Base-by-base conservation (phyloP, 2,888 invertebrate species). In the Formica aserva region DNA sequence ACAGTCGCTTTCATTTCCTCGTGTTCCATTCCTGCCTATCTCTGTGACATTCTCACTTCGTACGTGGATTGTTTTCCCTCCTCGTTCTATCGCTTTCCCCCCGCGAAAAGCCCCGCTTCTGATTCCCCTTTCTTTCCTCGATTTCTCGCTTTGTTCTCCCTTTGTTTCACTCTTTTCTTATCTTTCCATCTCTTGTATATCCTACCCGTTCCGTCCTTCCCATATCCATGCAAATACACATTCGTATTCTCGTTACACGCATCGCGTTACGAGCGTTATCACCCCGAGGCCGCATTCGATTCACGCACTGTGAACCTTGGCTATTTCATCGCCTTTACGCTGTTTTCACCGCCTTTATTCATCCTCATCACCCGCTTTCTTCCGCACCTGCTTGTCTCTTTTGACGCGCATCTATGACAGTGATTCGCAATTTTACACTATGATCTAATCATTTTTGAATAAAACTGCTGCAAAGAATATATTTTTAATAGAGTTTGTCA, bases 381-480 rank as follows among this genome's bases (percentile, higher is more conserved):
- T 62, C 29, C 26, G n/a, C 57, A 48, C 32, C 77, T 57, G 82
- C 57, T 45, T 60, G n/a, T 57, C 84, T 86, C 84, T 90, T 88
- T 88, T 84, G 86, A 89, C 90, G 85, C 72, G 77, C 77, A 83
- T 84, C 80, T 84, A 82, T 85, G 71, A 74, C 88, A 85, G 82
- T 83, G 84, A 84, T 84, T 87, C 85, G 72, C 86, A 85, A 86
- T 83, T 62, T 83, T 71, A n/a, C 76, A 35, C 3, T 41, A 22
- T 26, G 26, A 48, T 38, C 3, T 32, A 52, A 63, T 29, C 6
- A 0, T 18, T 62, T 71, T 13, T 6, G 4, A 18, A 26, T 48
- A 48, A 72, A 26, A 32, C 18, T 63, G 13, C 18, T 63, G 9
- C 45, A 18, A 4, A 13, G 32, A 8, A 18, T 75, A 15, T 29